Evolutionary conservation across 2,113 vertebrate species (phyloP).

Genomic region (Lophius piscatorius): DNA sequence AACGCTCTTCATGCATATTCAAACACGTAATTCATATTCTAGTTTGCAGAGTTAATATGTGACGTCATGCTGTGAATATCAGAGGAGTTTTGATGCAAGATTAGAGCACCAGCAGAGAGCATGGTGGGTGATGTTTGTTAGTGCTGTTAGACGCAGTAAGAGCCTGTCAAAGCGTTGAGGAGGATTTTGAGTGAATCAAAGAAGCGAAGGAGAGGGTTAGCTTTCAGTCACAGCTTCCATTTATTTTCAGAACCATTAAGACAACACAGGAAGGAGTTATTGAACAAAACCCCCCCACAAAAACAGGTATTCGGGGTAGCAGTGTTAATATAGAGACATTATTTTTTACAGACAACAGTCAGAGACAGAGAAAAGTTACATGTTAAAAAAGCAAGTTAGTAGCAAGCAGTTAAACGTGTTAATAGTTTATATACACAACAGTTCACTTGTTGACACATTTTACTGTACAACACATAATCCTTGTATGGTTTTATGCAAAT

Average conservation of each 20-base stretch:
- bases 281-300: slow-evolving; percentile 52
- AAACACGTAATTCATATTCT: not conserved
- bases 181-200: slow-evolving; percentile 32
- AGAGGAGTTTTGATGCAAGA: not conserved
- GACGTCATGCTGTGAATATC: slow-evolving; percentile 6
- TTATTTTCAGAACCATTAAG: slow-evolving; percentile 80
- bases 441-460: slow-evolving; percentile 26
- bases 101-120: not conserved
- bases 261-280: slow-evolving; percentile 69
- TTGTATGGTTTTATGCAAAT: slow-evolving; percentile 42
- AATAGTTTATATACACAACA: slow-evolving; percentile 75
- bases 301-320: slow-evolving; percentile 53
- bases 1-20: too few relatives aligned
- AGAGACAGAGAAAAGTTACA: slow-evolving; percentile 63
- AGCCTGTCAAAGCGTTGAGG: not conserved
- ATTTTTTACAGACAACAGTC: slow-evolving; percentile 65
- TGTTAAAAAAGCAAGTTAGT: slow-evolving; percentile 57
- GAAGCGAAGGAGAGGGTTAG: slow-evolving; percentile 58
- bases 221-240: slow-evolving; percentile 65
- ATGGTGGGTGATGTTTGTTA: slow-evolving; percentile 28
- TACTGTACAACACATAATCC: slow-evolving; percentile 46
- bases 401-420: slow-evolving; percentile 74
- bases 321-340: slow-evolving; percentile 76
- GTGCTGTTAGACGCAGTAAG: slow-evolving; percentile 34
- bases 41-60: not conserved